Base-by-base conservation (phyloP, 2,797 vertebrate species). In the Molossus alvarezi region DNA sequence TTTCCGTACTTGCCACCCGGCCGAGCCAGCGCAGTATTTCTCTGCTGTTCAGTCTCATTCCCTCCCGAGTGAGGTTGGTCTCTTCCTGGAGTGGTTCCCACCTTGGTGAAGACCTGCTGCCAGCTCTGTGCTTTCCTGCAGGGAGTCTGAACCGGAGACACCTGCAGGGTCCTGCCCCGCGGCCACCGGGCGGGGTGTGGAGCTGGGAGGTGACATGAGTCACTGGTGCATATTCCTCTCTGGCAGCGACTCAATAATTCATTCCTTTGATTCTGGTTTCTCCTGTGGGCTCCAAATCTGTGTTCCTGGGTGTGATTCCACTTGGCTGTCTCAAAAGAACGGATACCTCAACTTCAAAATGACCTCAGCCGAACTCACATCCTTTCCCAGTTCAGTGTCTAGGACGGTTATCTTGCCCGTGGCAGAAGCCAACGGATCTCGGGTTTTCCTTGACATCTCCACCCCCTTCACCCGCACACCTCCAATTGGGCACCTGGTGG, bases 361-460 rank as follows among this genome's bases (percentile, higher is more conserved):
- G 57, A 82, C 62, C 15, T 55, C 79, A 12, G 0, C 33, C 23
- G 9, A 17, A 12, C n/a, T 25, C 45, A 27, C 1, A 6, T 51
- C n/a, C 15, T 12, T 67, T 69, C 37, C 25, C 25, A 6, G 29
- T 23, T 51, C 21, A 0, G 27, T 5, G 51, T 0, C 0, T 6
- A 20, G 27, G 1, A 9, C 23, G 15, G 1, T 57, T 3, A 6
- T 73, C 37, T 8, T 0, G 14, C 51, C 27, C 4, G 14, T 4
- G 12, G 60, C 17, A 20, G 77, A 55, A 29, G 41, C 62, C 27
- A 29, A 4, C 1, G 18, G 4, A 9, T 20, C 62, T 37, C 1
- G 0, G 82, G 64, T 48, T 77, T 51, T 85, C 67, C 37, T 51
- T 4, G 6, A 7, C 12, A 0, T 2, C 18, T 45, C 12, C 27